Conservation (phyloP, 2,888 invertebrate species). For the Cylindroiulus punctatus region DNA sequence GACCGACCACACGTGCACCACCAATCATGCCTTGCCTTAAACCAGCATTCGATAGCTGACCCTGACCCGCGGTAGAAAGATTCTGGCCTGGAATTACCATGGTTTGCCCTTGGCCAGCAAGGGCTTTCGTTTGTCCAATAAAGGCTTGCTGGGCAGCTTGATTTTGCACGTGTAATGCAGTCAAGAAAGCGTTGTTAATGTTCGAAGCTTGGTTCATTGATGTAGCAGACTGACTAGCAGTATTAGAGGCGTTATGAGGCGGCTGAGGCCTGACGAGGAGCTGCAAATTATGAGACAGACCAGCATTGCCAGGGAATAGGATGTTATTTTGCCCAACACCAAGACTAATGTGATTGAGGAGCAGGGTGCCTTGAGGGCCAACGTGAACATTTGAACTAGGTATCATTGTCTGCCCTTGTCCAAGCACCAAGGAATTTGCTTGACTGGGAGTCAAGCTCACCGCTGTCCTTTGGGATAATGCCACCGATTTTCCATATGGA, state of each 20-base stretch:
- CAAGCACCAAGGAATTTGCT: slow-evolving; percentile 56
- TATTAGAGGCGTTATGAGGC: slow-evolving; percentile 28
- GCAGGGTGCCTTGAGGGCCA: slow-evolving; percentile 56
- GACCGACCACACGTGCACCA: slow-evolving; percentile 57
- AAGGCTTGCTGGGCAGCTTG: slow-evolving; percentile 60
- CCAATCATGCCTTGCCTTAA: slow-evolving; percentile 56
- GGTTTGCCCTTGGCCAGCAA: slow-evolving; percentile 62
- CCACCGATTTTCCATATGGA: slow-evolving; percentile 54
- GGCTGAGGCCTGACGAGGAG: slow-evolving; percentile 58
- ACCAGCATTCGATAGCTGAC: slow-evolving; percentile 36
- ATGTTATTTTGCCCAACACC: slow-evolving; percentile 58
- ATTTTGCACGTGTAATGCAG: slow-evolving; percentile 58
- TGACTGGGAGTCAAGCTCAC: slow-evolving; percentile 56
- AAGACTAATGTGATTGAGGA: slow-evolving; percentile 58
- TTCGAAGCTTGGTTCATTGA: slow-evolving; percentile 17
- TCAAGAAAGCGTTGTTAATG: slow-evolving; percentile 56
- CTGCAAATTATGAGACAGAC: slow-evolving; percentile 58
- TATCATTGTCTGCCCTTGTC: slow-evolving; percentile 57
- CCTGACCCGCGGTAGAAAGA: slow-evolving; percentile 48
- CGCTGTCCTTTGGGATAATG: slow-evolving; percentile 55
- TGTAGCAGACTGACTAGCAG: slow-evolving; percentile 56
- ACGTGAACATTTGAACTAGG: slow-evolving; percentile 55
- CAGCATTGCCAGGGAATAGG: slow-evolving; percentile 56
- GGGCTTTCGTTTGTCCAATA: slow-evolving; percentile 63
- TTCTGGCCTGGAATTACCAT: slow-evolving; percentile 59